Evolutionary conservation across 2,797 vertebrate species (phyloP).

Genomic region (Anolis apletophallus): DNA sequence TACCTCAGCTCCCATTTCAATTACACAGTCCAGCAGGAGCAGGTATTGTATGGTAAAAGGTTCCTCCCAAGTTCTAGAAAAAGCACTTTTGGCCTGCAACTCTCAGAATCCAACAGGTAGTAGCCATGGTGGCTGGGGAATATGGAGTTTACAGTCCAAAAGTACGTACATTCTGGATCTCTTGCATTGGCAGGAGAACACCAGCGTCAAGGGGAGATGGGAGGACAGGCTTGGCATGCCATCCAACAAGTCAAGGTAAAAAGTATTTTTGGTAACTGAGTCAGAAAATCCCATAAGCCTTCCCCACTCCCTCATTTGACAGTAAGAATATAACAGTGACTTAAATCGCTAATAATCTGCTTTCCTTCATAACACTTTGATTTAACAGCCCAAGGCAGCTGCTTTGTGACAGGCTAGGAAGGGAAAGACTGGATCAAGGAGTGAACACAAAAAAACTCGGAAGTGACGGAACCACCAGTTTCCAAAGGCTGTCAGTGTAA

Average conservation of each 20-base stretch:
- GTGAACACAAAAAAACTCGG: background rate
- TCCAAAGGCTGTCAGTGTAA: background rate
- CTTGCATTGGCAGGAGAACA: background rate
- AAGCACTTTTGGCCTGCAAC: background rate
- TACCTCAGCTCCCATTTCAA: background rate
- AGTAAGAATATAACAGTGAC: too few relatives aligned
- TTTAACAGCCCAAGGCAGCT: too few relatives aligned
- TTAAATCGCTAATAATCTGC: too few relatives aligned
- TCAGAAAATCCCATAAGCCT: too few relatives aligned
- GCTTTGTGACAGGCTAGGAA: background rate
- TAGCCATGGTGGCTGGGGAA: background rate
- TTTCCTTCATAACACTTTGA: too few relatives aligned
- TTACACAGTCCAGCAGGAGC: background rate
- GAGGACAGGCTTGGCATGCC: too few relatives aligned
- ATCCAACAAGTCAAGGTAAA: too few relatives aligned
- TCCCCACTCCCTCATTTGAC: too few relatives aligned
- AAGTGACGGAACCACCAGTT: background rate
- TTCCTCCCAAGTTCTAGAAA: too few relatives aligned
- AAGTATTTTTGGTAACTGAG: too few relatives aligned
- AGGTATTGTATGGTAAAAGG: too few relatives aligned
- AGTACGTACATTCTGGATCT: background rate
- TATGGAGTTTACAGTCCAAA: background rate
- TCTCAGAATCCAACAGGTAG: background rate
- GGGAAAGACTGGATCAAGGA: background rate
- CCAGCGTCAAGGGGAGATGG: background rate